Percentiles rank a stretch among this genome's conserved stretches.
Evolutionary conservation across 1,140 invertebrate genomes (phyloP).

Genomic region (Rhizoglyphus robini): DNA sequence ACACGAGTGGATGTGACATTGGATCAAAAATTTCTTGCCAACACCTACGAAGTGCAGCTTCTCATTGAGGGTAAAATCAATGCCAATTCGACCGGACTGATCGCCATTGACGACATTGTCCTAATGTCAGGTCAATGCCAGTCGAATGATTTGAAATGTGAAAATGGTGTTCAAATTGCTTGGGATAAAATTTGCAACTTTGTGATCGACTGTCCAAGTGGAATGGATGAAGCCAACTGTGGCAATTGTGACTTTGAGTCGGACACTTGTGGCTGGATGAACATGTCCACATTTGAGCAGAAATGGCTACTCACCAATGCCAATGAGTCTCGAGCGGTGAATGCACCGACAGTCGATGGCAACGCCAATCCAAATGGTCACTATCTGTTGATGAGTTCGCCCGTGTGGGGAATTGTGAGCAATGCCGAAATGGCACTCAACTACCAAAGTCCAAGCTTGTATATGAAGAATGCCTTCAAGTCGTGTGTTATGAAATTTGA

Average conservation of each 20-base stretch:
- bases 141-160: neutral
- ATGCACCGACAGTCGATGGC: neutral
- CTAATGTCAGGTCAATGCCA: neutral
- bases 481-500: neutral
- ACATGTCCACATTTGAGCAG: neutral
- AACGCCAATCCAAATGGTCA: neutral
- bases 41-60: neutral
- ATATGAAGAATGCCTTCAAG: neutral
- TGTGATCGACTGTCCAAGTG: neutral
- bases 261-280: neutral
- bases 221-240: neutral
- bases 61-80: neutral
- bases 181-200: neutral
- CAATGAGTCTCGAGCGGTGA: neutral
- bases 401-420: constrained; percentile 1
- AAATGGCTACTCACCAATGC: neutral
- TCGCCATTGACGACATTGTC: constrained; percentile 6
- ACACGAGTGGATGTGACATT: neutral
- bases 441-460: no score
- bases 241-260: neutral
- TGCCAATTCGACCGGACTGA: neutral
- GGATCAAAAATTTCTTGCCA: neutral
- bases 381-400: constrained; percentile 12
- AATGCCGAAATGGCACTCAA: constrained; percentile 4
- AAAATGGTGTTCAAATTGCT: constrained; percentile 1